Evolutionary conservation across 1,140 invertebrate species (phyloP).

Genomic region (Bombus haemorrhoidalis): DNA sequence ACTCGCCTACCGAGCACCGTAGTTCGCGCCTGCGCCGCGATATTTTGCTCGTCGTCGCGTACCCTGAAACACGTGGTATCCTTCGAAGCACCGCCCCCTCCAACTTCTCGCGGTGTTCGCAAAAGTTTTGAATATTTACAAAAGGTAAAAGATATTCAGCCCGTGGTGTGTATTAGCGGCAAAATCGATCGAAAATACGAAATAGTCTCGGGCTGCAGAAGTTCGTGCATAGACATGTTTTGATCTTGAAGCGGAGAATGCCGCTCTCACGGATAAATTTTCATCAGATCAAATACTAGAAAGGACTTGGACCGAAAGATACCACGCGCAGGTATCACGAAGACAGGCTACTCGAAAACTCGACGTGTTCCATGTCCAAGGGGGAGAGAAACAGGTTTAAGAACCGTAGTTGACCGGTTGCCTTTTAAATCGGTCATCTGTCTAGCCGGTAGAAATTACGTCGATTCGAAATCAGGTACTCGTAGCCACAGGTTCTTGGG

Average conservation of each 20-base stretch:
- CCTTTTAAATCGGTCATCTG: slow-evolving; percentile 65
- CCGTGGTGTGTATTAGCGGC: too few species aligned
- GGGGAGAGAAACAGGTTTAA: slow-evolving; percentile 69
- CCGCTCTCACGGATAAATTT: slow-evolving; percentile 17
- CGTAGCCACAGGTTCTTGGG: too few species aligned
- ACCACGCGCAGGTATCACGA: slow-evolving; percentile 40
- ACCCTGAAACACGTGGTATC: slow-evolving; percentile 69
- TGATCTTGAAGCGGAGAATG: not conserved
- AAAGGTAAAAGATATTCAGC: not conserved
- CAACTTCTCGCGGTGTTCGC: not conserved
- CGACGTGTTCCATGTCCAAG: slow-evolving; percentile 63
- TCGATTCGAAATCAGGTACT: slow-evolving; percentile 34
- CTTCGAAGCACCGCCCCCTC: not conserved
- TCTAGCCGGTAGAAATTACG: slow-evolving; percentile 50
- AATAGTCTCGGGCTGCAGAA: not conserved
- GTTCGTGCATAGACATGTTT: not conserved
- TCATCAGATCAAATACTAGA: slow-evolving; percentile 2
- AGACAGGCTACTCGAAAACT: slow-evolving; percentile 61
- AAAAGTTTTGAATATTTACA: slow-evolving; percentile 36
- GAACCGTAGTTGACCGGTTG: slow-evolving; percentile 58
- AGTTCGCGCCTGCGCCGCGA: slow-evolving; percentile 69
- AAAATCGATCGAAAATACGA: not conserved
- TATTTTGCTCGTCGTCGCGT: slow-evolving; percentile 56
- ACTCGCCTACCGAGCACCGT: slow-evolving; percentile 61
- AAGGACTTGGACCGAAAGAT: slow-evolving; percentile 23